Base-by-base conservation (phyloP, 2,113 vertebrate genomes). In the Chloroceryle aenea region DNA sequence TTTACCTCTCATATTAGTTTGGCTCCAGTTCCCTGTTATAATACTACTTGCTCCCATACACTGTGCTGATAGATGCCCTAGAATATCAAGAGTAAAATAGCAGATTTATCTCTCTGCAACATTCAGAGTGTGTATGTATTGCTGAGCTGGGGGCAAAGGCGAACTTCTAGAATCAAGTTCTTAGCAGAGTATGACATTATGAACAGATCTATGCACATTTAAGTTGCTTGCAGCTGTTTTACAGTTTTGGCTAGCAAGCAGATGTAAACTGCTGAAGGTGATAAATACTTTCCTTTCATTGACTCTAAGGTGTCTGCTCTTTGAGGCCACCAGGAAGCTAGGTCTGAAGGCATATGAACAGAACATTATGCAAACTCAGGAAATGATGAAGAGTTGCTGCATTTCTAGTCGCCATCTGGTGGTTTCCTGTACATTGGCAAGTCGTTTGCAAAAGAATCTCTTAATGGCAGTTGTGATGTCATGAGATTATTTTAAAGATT, bases 361-460 rank as follows among this genome's bases (percentile, higher is more conserved):
- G 64, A 86, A 17, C 40, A n/a, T 50, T 78, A 48, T 45, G 29
- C 23, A 68, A 14, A 6, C 50, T 84, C 67, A 89, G 71, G 73
- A 85, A 94, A 89, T 78, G 56, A 93, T 69, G 67, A 89, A 75
- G 61, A 91, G 78, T 59, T 79, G 66, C 50, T 80, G 66, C 50
- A 69, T 90, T 97, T 97, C 50, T 38, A 36, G 77, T 90, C 89
- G 84, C 97, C 94, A 96, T 92, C 95, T 97, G 84, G 84, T 95
- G 93, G 95, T 64, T 88, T 93, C 53, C 53, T 42, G n/a, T 74
- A 59, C 85, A 92, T 91, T 1, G 11, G 67, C 92, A 97, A 26
- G 71, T n/a, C 64, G n/a, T 56, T 59, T 38, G 63, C 45, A 11
- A 69, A 91, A 50, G 22, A 66, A 67, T 73, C 20, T 77, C 47